Evolutionary conservation across 2,888 invertebrate genomes (phyloP).

Genomic region (Chalcosyrphus nemorum): DNA sequence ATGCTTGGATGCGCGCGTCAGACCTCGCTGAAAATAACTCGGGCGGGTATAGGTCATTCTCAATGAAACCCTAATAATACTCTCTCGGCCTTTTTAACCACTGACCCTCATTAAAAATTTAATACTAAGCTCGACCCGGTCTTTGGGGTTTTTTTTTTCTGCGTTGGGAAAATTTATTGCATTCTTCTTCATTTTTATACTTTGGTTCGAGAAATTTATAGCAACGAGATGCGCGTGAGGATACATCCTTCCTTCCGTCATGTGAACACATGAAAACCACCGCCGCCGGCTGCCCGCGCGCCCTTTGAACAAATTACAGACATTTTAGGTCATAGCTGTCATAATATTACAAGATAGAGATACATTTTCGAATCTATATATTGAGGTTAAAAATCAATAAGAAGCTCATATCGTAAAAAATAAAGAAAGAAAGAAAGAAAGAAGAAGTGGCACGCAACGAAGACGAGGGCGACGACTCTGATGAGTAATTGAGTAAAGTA

Average conservation of each 20-base stretch:
- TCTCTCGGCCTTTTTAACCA: conserved; percentile 66
- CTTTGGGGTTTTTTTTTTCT: neutral
- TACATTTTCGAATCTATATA: conserved; percentile 31
- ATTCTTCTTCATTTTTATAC: conserved; percentile 38
- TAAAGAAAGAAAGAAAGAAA: too few relatives aligned
- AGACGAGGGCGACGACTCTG: conserved; percentile 27
- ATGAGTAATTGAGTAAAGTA: conserved; percentile 53
- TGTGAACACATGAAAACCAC: neutral
- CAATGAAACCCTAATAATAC: conserved; percentile 70
- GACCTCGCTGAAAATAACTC: conserved; percentile 55
- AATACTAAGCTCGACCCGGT: conserved; percentile 41
- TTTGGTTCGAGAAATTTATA: conserved; percentile 47
- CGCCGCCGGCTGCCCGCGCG: neutral
- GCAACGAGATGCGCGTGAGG: conserved; percentile 52
- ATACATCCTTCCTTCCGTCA: conserved; percentile 6
- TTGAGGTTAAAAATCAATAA: conserved; percentile 65
- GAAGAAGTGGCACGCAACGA: conserved; percentile 51
- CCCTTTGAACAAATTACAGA: conserved; percentile 37
- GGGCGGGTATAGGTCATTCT: conserved; percentile 60
- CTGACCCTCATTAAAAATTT: conserved; percentile 71
- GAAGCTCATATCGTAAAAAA: conserved; percentile 13
- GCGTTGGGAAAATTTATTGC: conserved; percentile 50
- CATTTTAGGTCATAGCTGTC: conserved; percentile 35
- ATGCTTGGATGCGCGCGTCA: conserved; percentile 20
- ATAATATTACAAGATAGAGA: conserved; percentile 31